These are phyloP conservation scores for Limnephilus marmoratus DNA, from an alignment of 2,888 invertebrate genomes.

Conservation along the genomic window DNA sequence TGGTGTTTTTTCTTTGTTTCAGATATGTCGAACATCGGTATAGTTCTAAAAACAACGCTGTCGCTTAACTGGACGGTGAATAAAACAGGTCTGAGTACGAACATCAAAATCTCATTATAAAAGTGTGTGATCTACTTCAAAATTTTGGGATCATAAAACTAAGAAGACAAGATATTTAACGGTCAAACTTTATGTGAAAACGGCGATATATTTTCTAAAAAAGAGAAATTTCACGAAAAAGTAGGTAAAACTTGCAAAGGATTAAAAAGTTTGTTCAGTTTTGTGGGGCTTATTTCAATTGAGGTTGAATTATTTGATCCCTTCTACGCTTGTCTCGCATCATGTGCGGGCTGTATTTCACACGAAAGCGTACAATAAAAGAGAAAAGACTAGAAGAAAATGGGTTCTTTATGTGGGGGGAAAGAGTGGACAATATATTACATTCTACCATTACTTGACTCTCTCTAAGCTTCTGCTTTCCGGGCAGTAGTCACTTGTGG, in stretches of 20 bases:
- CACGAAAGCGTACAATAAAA: constrained; percentile 25
- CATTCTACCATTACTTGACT: neutral
- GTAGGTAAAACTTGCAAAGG: neutral
- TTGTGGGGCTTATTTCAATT: neutral
- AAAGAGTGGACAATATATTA: constrained; percentile 17
- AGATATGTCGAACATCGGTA: constrained; percentile 37
- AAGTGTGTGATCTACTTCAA: neutral
- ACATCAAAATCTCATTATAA: neutral
- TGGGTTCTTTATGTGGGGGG: constrained; percentile 18
- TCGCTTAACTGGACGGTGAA: constrained; percentile 10
- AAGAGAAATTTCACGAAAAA: neutral
- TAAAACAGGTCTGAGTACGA: neutral
- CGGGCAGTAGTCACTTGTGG: neutral
- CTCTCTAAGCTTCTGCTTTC: constrained; percentile 6
- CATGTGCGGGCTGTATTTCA: neutral
- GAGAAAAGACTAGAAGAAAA: constrained; percentile 24
- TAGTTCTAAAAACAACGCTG: constrained; percentile 22
- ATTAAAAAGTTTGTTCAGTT: neutral
- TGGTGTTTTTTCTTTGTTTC: constrained; percentile 18
- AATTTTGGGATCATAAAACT: neutral
- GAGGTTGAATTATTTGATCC: constrained; percentile 4
- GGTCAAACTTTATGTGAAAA: neutral
- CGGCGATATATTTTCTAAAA: neutral
- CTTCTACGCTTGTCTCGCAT: neutral
- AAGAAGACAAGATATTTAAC: neutral